phyloP scores from a whole-genome alignment of 1,140 invertebrate genomes.

The Platyura marginata region DNA sequence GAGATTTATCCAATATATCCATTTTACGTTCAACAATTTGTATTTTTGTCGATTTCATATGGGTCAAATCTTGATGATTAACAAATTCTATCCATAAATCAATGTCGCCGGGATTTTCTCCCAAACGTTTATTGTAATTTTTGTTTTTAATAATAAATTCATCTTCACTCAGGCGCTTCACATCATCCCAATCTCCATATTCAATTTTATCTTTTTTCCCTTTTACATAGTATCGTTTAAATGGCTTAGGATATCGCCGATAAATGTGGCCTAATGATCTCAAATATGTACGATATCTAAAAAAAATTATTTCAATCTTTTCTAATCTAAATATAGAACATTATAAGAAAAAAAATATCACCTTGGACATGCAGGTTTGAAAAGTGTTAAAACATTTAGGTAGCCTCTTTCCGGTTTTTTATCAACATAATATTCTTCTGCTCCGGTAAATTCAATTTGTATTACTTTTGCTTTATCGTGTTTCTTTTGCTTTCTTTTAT shows the following conservation, averaged over 20 bases:
- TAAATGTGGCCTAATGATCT: conserved; percentile 9
- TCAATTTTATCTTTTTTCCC: neutral
- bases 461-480: neutral
- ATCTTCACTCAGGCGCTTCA: conserved; percentile 15
- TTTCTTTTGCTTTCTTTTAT: neutral
- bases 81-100: conserved; percentile 35
- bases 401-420: conserved; percentile 24
- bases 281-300: conserved; percentile 6
- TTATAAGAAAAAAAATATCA: conserved; percentile 22
- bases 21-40: conserved; percentile 30
- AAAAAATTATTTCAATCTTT: neutral
- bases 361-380: conserved; percentile 25
- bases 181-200: neutral
- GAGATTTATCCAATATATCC: conserved; percentile 33
- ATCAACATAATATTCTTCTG: conserved; percentile 33
- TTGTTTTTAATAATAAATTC: conserved; percentile 26
- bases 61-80: conserved; percentile 30
- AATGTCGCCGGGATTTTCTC: conserved; percentile 28
- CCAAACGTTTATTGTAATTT: conserved; percentile 29
- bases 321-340: conserved; percentile 14
- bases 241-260: neutral
- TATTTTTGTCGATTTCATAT: conserved; percentile 22
- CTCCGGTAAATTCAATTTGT: conserved; percentile 15
- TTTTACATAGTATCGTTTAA: neutral
- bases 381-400: conserved; percentile 26